Evolutionary conservation across 2,797 vertebrate species (phyloP).

Genomic region (Naso thynnoides): DNA sequence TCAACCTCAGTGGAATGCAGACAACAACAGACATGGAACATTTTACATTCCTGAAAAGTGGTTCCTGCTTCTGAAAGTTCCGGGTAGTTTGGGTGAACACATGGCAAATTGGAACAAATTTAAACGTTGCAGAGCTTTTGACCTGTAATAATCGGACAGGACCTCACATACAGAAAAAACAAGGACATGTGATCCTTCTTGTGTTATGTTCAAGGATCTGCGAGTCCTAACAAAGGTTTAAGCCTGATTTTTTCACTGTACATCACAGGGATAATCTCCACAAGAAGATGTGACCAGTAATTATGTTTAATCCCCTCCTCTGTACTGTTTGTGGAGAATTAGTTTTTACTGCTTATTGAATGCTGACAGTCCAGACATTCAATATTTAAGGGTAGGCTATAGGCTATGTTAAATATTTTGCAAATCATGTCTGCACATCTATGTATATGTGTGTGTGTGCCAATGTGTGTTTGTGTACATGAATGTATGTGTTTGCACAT

Average conservation of each 20-base stretch:
- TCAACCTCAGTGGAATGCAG: too few relatives aligned
- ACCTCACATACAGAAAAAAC: conserved; percentile 14
- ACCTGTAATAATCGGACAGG: neutral
- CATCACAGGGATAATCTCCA: conserved; percentile 68
- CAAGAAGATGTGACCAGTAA: conserved; percentile 58
- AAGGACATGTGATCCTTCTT: conserved; percentile 37
- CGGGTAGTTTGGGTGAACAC: too few relatives aligned
- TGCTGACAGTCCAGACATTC: conserved; percentile 32
- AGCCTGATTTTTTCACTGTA: conserved; percentile 43
- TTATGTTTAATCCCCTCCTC: conserved; percentile 65
- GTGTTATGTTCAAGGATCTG: conserved; percentile 39
- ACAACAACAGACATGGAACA: too few relatives aligned
- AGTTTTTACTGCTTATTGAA: conserved; percentile 50
- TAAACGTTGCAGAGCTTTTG: neutral
- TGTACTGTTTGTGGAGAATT: conserved; percentile 34
- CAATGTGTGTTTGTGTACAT: conserved; percentile 22
- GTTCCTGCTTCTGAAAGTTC: too few relatives aligned
- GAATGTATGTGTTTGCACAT: conserved; percentile 64
- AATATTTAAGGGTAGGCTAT: neutral
- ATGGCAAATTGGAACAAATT: neutral
- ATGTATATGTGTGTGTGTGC: neutral
- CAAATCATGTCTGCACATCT: neutral
- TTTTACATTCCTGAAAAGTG: too few relatives aligned
- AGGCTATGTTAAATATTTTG: neutral
- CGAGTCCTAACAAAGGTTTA: conserved; percentile 35